Conservation (phyloP, 2,113 vertebrate species). For the Nothocercus julius region DNA sequence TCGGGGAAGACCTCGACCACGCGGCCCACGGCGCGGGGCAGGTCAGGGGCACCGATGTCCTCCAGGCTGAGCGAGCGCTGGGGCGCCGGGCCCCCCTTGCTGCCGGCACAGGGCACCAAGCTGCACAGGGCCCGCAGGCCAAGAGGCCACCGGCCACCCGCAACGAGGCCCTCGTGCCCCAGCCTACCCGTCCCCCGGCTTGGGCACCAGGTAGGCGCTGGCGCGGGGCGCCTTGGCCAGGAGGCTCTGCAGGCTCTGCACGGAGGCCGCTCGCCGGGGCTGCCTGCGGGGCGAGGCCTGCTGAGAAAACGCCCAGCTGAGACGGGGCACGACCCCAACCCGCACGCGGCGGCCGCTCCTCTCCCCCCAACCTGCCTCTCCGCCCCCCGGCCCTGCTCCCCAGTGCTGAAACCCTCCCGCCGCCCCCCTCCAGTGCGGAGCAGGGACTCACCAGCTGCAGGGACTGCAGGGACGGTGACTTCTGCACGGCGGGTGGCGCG, state of each 20-base stretch:
- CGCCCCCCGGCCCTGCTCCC: too few relatives aligned
- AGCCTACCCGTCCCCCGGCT: slow-evolving; percentile 79
- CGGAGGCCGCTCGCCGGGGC: slow-evolving; percentile 84
- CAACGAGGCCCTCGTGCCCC: too few relatives aligned
- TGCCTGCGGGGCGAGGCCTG: slow-evolving; percentile 90
- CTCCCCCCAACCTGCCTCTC: too few relatives aligned
- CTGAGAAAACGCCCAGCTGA: slow-evolving; percentile 42
- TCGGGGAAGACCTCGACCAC: slow-evolving; percentile 89
- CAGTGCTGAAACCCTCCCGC: too few relatives aligned
- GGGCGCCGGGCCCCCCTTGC: neutral
- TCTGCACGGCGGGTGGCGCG: slow-evolving; percentile 74
- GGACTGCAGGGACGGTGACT: slow-evolving; percentile 89
- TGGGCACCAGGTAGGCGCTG: slow-evolving; percentile 81
- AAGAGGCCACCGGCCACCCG: too few relatives aligned
- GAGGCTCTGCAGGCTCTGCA: slow-evolving; percentile 84
- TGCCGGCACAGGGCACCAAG: neutral
- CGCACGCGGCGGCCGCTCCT: too few relatives aligned
- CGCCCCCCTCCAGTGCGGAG: neutral
- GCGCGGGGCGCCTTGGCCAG: slow-evolving; percentile 84
- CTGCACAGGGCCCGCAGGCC: too few relatives aligned
- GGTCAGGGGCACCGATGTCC: slow-evolving; percentile 79
- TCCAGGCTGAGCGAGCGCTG: slow-evolving; percentile 82
- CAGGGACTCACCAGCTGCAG: slow-evolving; percentile 81
- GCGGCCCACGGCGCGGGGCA: slow-evolving; percentile 79
- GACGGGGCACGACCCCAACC: neutral